Evolutionary conservation across 2,113 vertebrate genomes (phyloP).

Genomic region (Cebus imitator): DNA sequence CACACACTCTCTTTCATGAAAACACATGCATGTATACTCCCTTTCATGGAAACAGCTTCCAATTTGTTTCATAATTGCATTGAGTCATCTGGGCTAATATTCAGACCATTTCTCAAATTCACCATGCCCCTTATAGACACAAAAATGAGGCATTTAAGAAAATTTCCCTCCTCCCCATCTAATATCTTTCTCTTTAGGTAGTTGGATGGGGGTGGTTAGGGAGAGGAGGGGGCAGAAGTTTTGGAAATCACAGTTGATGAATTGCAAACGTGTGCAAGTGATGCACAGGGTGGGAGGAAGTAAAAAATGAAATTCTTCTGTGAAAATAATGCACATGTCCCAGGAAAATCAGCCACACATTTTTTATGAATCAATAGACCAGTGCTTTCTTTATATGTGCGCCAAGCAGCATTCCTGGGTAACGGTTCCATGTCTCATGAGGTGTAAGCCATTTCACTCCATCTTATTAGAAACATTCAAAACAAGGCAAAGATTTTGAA

Average conservation of each 20-base stretch:
- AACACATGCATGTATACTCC: background rate
- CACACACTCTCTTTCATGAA: background rate
- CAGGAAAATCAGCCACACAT: slow-evolving; percentile 73
- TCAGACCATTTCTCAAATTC: slow-evolving; percentile 22
- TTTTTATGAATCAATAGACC: slow-evolving; percentile 70
- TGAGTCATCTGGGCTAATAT: slow-evolving; percentile 43
- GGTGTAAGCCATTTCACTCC: slow-evolving; percentile 82
- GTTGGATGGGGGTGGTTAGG: background rate
- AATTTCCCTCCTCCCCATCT: slow-evolving; percentile 11
- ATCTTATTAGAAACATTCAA: slow-evolving; percentile 85
- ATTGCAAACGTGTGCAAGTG: slow-evolving; percentile 36
- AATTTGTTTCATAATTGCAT: slow-evolving; percentile 15
- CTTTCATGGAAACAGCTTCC: slow-evolving; percentile 52
- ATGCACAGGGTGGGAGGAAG: slow-evolving; percentile 45
- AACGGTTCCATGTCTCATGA: slow-evolving; percentile 79
- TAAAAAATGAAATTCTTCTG: slow-evolving; percentile 72
- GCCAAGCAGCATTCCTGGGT: slow-evolving; percentile 82
- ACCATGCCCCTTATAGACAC: background rate
- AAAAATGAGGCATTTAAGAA: slow-evolving; percentile 22
- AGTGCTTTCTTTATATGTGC: slow-evolving; percentile 71
- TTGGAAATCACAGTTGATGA: slow-evolving; percentile 51
- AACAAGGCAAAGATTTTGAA: slow-evolving; percentile 76
- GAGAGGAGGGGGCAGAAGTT: background rate
- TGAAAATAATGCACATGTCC: slow-evolving; percentile 58
- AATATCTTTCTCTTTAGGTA: slow-evolving; percentile 21